Conservation (phyloP, 2,797 vertebrate species). For the Clarias platycephalus region DNA sequence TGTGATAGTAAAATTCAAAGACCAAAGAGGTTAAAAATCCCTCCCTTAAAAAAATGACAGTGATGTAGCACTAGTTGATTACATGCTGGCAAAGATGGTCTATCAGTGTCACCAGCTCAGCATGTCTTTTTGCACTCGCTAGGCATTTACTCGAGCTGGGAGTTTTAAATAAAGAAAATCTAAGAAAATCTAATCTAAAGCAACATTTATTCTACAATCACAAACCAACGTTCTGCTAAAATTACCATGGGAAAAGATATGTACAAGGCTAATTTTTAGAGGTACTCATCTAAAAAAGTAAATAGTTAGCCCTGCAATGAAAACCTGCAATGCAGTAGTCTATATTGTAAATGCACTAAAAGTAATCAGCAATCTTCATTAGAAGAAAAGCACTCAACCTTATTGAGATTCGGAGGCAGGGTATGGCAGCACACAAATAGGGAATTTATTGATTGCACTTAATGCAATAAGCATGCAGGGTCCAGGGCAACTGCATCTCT, state of each 20-base stretch:
- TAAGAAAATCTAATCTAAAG: not conserved
- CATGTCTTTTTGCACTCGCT: not conserved
- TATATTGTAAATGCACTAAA: constrained; percentile 59
- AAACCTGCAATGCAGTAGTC: constrained; percentile 61
- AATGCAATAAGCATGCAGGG: constrained; percentile 77
- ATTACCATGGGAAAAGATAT: constrained; percentile 42
- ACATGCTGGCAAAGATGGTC: constrained; percentile 8
- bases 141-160: not conserved
- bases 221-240: constrained; percentile 46
- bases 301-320: constrained; percentile 52
- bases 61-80: constrained; percentile 20
- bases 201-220: constrained; percentile 34
- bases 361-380: constrained; percentile 81
- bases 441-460: constrained; percentile 81
- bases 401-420: constrained; percentile 73
- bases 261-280: constrained; percentile 37
- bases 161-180: not conserved
- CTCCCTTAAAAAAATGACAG: not conserved
- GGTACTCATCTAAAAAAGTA: constrained; percentile 55
- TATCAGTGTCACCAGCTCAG: not conserved
- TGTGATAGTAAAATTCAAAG: not conserved
- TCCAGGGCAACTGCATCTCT: constrained; percentile 73
- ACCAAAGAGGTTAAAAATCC: not conserved
- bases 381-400: constrained; percentile 75
- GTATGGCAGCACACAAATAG: constrained; percentile 66